A percentile compares a stretch with the other conserved stretches of the same genome.
Evolutionary conservation across 2,113 vertebrate species (phyloP).

Genomic region (Mesembrinibis cayennensis): DNA sequence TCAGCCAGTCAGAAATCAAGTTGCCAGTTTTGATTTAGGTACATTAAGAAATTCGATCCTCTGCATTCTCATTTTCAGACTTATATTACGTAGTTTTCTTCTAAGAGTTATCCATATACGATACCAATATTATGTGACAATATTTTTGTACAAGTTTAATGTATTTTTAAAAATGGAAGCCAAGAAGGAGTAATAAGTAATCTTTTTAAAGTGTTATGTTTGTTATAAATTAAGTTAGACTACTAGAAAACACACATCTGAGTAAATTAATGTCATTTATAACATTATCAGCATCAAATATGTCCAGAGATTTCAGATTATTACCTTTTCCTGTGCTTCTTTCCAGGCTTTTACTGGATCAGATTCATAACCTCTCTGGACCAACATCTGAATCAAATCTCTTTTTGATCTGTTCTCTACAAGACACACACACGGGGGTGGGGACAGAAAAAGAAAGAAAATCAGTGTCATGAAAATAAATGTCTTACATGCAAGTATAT

Average conservation of each 20-base stretch:
- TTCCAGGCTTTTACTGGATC: constrained; percentile 96
- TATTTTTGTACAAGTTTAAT: background rate
- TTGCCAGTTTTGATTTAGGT: background rate
- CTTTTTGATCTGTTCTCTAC: constrained; percentile 96
- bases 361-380: constrained; percentile 95
- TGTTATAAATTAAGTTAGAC: background rate
- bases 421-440: constrained; percentile 20
- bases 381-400: constrained; percentile 93
- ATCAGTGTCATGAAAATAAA: background rate
- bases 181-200: background rate
- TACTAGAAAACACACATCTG: background rate
- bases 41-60: background rate
- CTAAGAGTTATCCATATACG: background rate
- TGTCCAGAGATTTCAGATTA: background rate
- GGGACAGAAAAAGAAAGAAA: background rate
- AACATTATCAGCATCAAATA: background rate
- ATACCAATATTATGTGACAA: background rate
- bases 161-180: background rate
- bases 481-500: background rate
- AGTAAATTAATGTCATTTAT: background rate
- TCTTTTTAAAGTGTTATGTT: background rate
- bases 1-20: background rate
- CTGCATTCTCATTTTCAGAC: background rate
- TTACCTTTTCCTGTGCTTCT: constrained; percentile 97
- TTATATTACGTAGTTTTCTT: background rate